Conservation (phyloP, 1,140 invertebrate species). For the Drosophila pallidifrons region DNA sequence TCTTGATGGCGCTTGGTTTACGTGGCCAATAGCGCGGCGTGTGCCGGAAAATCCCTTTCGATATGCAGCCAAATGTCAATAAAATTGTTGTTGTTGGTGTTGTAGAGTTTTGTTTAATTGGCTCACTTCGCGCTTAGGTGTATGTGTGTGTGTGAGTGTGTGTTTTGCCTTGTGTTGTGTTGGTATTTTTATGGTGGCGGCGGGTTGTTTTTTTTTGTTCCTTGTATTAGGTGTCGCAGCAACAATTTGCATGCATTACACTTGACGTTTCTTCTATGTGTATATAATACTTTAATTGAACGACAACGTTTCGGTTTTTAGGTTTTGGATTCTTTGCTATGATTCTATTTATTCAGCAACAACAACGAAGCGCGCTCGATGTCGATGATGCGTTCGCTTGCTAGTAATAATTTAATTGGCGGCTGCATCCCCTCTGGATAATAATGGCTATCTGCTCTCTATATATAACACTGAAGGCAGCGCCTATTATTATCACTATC, state of each 20-base stretch:
- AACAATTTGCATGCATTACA: conserved; percentile 62
- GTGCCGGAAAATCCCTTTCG: conserved; percentile 15
- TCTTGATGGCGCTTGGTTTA: conserved; percentile 53
- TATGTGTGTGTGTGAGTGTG: background rate
- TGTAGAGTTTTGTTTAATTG: conserved; percentile 13
- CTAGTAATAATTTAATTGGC: conserved; percentile 43
- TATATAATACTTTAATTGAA: conserved; percentile 42
- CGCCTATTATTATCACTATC: conserved; percentile 4
- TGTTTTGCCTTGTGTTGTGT: conserved; percentile 10
- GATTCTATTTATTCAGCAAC: conserved; percentile 47
- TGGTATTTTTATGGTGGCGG: conserved; percentile 7
- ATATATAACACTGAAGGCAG: conserved; percentile 14
- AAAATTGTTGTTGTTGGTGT: conserved; percentile 5
- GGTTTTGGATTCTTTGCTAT: conserved; percentile 20
- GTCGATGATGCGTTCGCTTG: conserved; percentile 46
- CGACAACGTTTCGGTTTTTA: conserved; percentile 5
- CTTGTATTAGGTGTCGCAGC: conserved; percentile 25
- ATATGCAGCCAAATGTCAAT: conserved; percentile 24
- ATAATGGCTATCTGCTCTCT: background rate
- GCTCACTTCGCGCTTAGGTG: background rate
- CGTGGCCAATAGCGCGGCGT: conserved; percentile 39
- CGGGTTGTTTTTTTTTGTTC: conserved; percentile 28
- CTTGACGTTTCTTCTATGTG: conserved; percentile 16
- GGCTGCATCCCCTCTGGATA: conserved; percentile 47
- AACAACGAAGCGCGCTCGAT: conserved; percentile 52